phyloP scores from a whole-genome alignment of 2,113 vertebrate species.

The Ornithorhynchus anatinus region DNA sequence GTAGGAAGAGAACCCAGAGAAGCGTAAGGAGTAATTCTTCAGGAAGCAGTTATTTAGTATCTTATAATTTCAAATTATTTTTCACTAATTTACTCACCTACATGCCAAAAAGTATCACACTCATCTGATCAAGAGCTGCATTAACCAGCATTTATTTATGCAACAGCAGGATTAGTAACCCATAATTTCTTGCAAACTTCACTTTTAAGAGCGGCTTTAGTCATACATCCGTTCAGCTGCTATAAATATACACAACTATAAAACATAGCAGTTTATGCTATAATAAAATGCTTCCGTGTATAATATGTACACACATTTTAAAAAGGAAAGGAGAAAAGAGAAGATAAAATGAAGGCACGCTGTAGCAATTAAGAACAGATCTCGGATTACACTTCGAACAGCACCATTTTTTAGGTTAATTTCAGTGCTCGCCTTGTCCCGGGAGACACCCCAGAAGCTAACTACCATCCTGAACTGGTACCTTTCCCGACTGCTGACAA shows the following conservation, averaged over 20 bases:
- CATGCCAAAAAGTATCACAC: not conserved
- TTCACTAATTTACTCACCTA: not conserved
- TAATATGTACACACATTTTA: not conserved
- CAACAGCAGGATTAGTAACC: not conserved
- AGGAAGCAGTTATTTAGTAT: not conserved
- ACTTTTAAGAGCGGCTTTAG: not conserved
- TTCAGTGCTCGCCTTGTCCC: no score
- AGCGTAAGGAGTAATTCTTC: no score
- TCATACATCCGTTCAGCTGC: not conserved
- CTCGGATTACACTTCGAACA: not conserved
- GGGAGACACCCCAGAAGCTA: no score
- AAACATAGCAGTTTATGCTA: not conserved
- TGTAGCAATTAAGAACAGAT: slow-evolving; percentile 1
- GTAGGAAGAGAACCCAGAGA: no score
- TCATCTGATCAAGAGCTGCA: not conserved
- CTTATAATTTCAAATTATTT: not conserved
- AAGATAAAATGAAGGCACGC: not conserved
- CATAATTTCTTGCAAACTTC: not conserved
- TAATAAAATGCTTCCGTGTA: slow-evolving; percentile 8
- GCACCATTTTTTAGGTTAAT: slow-evolving; percentile 3
- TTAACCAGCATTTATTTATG: not conserved
- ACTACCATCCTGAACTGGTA: no score
- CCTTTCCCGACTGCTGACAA: no score
- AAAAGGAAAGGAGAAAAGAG: slow-evolving; percentile 1
- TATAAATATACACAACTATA: not conserved